Evolutionary conservation across 2,113 vertebrate genomes (phyloP).

Genomic region (Sphyrna mokarran): DNA sequence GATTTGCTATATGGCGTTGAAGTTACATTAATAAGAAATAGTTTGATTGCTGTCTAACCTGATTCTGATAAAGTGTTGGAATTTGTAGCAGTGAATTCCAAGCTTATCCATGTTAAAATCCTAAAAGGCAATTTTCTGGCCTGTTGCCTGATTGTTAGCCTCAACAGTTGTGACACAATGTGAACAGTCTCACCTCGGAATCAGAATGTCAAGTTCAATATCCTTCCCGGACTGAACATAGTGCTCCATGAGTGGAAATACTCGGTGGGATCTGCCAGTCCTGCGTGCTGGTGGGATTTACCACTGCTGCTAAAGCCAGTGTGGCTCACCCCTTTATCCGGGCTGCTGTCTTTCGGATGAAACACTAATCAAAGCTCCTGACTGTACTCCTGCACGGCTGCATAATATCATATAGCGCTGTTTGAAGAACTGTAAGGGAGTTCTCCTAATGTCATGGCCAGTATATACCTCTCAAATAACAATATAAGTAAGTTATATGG

Average conservation of each 20-base stretch:
- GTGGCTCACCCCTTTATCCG: no score
- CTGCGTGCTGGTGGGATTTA: no score
- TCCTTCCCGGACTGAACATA: background rate
- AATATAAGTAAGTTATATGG: no score
- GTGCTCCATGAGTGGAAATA: background rate
- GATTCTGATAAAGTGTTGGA: background rate
- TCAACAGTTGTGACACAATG: no score
- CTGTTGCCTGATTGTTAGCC: no score
- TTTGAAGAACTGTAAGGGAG: background rate
- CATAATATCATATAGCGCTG: background rate
- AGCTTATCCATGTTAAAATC: background rate
- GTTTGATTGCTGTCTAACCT: background rate
- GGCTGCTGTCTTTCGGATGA: background rate
- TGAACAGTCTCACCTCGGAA: no score
- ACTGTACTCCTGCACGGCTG: background rate
- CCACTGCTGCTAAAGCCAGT: no score
- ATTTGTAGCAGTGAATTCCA: background rate
- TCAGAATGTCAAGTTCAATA: background rate
- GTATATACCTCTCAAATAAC: no score
- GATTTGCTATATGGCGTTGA: background rate
- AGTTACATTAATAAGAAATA: background rate
- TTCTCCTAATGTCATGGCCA: no score
- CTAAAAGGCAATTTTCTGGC: no score
- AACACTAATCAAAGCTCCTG: background rate
- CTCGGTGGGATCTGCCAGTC: background rate